Evolutionary conservation across 2,113 vertebrate species (phyloP).

Genomic region (Mesoclemmys tuberculata): DNA sequence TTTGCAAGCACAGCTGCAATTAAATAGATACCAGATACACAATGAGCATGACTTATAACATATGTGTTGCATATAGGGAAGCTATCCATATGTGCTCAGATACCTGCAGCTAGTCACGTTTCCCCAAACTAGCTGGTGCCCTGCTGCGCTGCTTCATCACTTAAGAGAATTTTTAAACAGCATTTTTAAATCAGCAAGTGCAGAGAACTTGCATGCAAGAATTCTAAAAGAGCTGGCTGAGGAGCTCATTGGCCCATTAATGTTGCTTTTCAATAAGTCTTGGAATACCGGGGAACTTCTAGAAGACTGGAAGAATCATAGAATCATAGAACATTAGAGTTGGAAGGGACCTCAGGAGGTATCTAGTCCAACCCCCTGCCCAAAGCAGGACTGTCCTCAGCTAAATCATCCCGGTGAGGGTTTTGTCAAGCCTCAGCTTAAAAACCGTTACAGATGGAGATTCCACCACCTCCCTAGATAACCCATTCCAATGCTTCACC

Average conservation of each 20-base stretch:
- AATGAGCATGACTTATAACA: background rate
- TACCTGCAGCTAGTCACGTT: background rate
- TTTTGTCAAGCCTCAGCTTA: too few species aligned
- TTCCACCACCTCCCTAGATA: too few species aligned
- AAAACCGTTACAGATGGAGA: too few species aligned
- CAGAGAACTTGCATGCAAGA: background rate
- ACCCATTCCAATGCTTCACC: too few species aligned
- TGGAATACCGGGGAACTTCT: background rate
- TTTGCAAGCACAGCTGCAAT: accelerated
- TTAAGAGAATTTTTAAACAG: background rate
- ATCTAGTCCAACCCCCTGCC: too few species aligned
- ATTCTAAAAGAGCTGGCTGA: background rate
- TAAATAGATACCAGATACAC: background rate
- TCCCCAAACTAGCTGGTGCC: background rate
- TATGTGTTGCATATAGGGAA: background rate
- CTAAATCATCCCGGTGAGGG: too few species aligned
- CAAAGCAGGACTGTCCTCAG: too few species aligned
- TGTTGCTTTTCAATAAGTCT: background rate
- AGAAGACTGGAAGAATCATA: background rate
- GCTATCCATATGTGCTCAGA: background rate
- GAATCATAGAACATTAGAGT: too few species aligned
- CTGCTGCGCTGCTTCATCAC: background rate
- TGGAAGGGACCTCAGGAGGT: too few species aligned
- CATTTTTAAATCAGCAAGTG: too few species aligned
- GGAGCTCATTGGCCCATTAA: background rate